These are phyloP conservation scores for Acropora tenuis DNA, from an alignment of 64 coral and sea anemone genomes.

Conservation along the genomic window DNA sequence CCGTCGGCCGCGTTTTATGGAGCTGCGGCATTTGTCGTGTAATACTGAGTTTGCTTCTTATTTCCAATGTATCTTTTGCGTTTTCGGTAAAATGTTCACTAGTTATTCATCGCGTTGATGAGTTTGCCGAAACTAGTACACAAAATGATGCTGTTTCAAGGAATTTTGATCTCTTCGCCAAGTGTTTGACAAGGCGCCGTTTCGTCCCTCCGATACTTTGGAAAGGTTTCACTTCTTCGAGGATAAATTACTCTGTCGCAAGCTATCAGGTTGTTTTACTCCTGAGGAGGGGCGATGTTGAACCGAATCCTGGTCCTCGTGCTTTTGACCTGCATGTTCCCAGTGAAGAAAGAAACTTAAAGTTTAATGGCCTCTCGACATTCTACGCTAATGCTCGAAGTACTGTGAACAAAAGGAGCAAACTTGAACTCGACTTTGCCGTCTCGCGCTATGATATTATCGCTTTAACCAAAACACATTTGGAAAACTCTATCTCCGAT, in stretches of 20 bases:
- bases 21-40: background rate
- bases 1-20: background rate
- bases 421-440: constrained; percentile 2
- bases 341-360: background rate
- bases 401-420: background rate
- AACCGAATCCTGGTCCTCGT: background rate
- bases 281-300: background rate
- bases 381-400: constrained; percentile 24
- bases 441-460: constrained; percentile 3
- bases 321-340: background rate
- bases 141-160: constrained; percentile 25
- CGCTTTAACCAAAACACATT: constrained; percentile 24
- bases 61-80: constrained; percentile 11
- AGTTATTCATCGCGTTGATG: background rate
- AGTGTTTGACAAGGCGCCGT: constrained; percentile 10
- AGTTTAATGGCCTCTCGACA: constrained; percentile 6
- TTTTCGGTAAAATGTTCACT: background rate
- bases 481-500: background rate
- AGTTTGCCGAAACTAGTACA: background rate
- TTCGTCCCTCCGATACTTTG: background rate
- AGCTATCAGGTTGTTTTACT: background rate
- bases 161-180: constrained; percentile 16
- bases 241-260: constrained; percentile 4
- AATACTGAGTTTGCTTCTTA: constrained; percentile 10
- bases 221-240: constrained; percentile 26